Base-by-base conservation (phyloP, 1,140 invertebrate genomes). In the Drosophila auraria region DNA sequence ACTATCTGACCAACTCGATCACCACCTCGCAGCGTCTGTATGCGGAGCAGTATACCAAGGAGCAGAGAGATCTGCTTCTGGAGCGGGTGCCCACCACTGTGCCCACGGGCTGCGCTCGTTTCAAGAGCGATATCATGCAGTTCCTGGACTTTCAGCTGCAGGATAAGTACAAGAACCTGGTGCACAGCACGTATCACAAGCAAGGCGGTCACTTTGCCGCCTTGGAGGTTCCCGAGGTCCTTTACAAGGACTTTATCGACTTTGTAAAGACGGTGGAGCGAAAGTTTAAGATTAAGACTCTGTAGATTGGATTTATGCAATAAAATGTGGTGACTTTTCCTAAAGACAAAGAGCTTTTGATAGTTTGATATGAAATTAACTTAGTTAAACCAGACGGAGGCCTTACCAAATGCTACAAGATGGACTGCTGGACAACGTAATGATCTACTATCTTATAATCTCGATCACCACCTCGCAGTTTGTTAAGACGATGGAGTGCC, bases 121-220 rank as follows among this genome's bases (percentile, higher is more conserved):
- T 96, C 77, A 94, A 94, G 44, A 50, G 96, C 53, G 96, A 97
- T 91, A 74, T 97, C 1, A 25, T 94, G 2, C 93, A 93, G 14
- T 89, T 82, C 53, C 94, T 96, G 0, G 94, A 96, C 65, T 94
- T 93, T 53, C 84, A 96, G 30, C 68, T 97, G 2, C 91, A 93
- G 61, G 93, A 94, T 1, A 95, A 95, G 82, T 97, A 93, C 82
- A 84, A 72, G 1, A 96, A 97, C 82, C 72, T 97, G 4, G 93
- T 96, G 5, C 95, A 96, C 62, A 94, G 94, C 12, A 96, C 94
- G 1, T 94, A 95, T 51, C 82, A 95, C 44, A 91, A 94, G 2
- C 91, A 94, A 11, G 97, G 97, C 1, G 98, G 98, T 0, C 98
- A 98, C 93, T 98, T 98, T 92, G 96, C 96, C 8, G 97, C 96